Percentiles rank a stretch among this genome's conserved stretches.
phyloP scores from a whole-genome alignment of 2,113 vertebrate species.

The Condylura cristata region DNA sequence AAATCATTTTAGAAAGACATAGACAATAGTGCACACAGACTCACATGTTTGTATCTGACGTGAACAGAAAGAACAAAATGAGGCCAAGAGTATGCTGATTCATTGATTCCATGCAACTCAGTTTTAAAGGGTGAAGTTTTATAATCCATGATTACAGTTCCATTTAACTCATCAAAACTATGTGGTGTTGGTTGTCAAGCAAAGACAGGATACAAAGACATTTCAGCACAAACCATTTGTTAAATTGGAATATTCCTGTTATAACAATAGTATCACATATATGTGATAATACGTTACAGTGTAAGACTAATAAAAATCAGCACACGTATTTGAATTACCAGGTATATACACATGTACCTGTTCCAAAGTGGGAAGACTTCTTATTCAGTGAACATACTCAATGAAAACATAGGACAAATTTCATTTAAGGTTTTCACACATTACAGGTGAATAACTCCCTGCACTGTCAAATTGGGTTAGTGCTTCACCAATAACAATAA shows the following conservation, averaged over 20 bases:
- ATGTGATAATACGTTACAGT: not conserved
- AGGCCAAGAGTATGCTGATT: not conserved
- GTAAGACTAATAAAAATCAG: conserved; percentile 1
- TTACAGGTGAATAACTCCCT: not conserved
- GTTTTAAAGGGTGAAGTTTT: not conserved
- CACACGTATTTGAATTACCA: not conserved
- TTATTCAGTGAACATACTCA: not conserved
- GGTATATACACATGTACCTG: not conserved
- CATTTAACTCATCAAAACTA: not conserved
- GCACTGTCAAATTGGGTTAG: not conserved
- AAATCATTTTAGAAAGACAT: not conserved
- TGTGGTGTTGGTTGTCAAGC: not conserved
- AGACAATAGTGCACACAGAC: not conserved
- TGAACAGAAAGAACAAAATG: not conserved
- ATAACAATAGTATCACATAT: not conserved
- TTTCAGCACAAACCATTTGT: not conserved
- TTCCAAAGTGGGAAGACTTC: not conserved
- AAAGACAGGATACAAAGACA: not conserved
- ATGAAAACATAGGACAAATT: not conserved
- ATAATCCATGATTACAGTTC: not conserved
- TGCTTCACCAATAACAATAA: not conserved
- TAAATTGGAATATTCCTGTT: not conserved
- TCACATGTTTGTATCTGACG: not conserved
- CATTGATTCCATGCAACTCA: not conserved
- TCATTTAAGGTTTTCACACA: conserved; percentile 23